Base-by-base conservation (phyloP, 2,888 invertebrate genomes). In the Meteorus cinctellus region DNA sequence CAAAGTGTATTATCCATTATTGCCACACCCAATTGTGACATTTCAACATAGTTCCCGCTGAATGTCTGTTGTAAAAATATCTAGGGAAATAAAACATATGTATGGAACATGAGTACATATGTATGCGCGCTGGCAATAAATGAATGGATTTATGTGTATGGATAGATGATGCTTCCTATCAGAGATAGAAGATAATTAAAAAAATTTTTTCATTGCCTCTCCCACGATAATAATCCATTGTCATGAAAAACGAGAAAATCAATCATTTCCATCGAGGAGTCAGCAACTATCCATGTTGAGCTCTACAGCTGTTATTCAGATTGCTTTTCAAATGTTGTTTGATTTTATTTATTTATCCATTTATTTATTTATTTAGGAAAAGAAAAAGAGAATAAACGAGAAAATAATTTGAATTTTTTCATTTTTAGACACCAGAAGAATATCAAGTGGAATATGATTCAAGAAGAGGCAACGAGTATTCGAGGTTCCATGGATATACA, bases 401-500 rank as follows among this genome's bases (percentile, higher is more conserved):
- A 12, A 41, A 12, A 41, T 41, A 41, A 12, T 41, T 41, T 66
- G 36, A 14, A 72, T 59, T 63, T 45, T 48, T 59, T 65, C 72
- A 74, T 80, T 91, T 90, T 41, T 91, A 98, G 97, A 97, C 96
- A 0, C 95, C 98, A 0, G 94, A 95, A 82, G 96, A 97, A 88
- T 98, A 98, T 88, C 93, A 94, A 85, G 91, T 92, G 55, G 95
- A 96, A 88, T 98, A 98, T 89, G 94, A 97, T 85, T 92, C 94
- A 41, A 91, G 95, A 79, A 92, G 97, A 80, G 95, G 96, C 1
- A 88, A 90, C 1, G 96, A 97, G 86, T 98, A 97, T 90, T 98
- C 97, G 48, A 93, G 97, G 81, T 98, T 97, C 88, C 98, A 98
- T 89, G 98, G 98, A 2, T 99, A 99, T 90, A 98, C 98, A 12